Evolutionary conservation across 2,113 vertebrate species (phyloP).

Genomic region (Platycercus adscitus): DNA sequence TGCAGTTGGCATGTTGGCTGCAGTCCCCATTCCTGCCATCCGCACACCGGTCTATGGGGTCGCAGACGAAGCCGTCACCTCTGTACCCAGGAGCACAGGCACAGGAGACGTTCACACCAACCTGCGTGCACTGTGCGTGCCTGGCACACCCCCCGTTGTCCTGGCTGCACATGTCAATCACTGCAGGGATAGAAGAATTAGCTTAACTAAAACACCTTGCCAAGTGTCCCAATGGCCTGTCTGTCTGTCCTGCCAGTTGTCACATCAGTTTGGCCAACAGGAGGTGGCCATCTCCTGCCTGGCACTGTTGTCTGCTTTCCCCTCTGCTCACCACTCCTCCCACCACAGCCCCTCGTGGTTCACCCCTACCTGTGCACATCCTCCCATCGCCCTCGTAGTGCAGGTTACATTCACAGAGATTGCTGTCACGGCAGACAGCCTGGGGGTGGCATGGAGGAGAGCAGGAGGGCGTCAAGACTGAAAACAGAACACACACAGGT

Average conservation of each 20-base stretch:
- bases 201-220: background rate
- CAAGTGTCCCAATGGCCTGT: background rate
- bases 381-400: conserved; percentile 89
- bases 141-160: conserved; percentile 47
- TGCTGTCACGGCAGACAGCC: conserved; percentile 78
- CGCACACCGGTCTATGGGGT: conserved; percentile 41
- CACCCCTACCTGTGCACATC: conserved; percentile 78
- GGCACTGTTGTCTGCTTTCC: accelerated
- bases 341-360: background rate
- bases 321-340: accelerated
- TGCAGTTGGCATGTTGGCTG: conserved; percentile 51
- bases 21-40: conserved; percentile 53
- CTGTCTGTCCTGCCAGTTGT: background rate
- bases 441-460: conserved; percentile 82
- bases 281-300: background rate
- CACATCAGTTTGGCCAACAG: background rate
- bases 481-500: background rate
- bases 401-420: conserved; percentile 83
- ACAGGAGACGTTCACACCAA: conserved; percentile 35
- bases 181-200: background rate
- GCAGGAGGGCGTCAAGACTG: conserved; percentile 74
- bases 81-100: background rate
- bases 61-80: conserved; percentile 7
- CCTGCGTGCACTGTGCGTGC: background rate
- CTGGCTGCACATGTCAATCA: conserved; percentile 46